Evolutionary conservation across 1,140 invertebrate genomes (phyloP), one percentile per base, ranked within the genome.

Genomic region (Caenorhabditis brenneri): DNA sequence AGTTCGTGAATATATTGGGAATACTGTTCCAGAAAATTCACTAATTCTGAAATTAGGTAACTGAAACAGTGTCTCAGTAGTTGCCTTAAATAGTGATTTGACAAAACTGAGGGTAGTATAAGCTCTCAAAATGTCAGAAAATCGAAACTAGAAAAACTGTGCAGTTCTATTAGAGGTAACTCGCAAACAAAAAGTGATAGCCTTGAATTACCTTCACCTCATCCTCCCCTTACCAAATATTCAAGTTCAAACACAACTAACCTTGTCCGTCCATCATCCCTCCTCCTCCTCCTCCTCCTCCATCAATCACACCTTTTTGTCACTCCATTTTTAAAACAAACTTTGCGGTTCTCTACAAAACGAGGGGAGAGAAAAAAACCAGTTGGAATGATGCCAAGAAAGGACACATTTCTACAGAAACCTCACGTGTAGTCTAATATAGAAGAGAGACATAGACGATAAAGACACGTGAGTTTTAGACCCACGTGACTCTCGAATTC

Each of bases 321-420:
- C 65, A 74, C 36, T 46, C n/a, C n/a, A n/a, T n/a, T n/a, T n/a
- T 74, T 74, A 42, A 74, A 29, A 74, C 65, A 74, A 74, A 74
- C 65, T 74, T 74, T 74, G 65, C 65, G 65, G 65, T 42, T 74
- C 22, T 12, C 36, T 46, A 4, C 46, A 33, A 46, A 36, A 36
- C 22, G 19, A 65, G 36, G n/a, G 24, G 24, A n/a, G n/a, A 5
- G 27, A 6, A 27, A 15, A 27, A 58, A 74, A 74, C 65, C n/a
- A 74, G 65, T 74, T 74, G 65, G 65, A 74, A 39, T 74, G 65
- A 74, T 74, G 65, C 65, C 65, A 74, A 74, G 36, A 74, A 42
- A 74, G 65, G 65, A 42, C 65, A 74, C n/a, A 22, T 74, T 16
- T 65, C 7, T 74, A 19, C 10, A 42, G 16, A 4, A 22, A 31